Evolutionary conservation across 2,797 vertebrate species (phyloP), one percentile per base, ranked within the genome.

Genomic region (Falco novaeseelandiae): DNA sequence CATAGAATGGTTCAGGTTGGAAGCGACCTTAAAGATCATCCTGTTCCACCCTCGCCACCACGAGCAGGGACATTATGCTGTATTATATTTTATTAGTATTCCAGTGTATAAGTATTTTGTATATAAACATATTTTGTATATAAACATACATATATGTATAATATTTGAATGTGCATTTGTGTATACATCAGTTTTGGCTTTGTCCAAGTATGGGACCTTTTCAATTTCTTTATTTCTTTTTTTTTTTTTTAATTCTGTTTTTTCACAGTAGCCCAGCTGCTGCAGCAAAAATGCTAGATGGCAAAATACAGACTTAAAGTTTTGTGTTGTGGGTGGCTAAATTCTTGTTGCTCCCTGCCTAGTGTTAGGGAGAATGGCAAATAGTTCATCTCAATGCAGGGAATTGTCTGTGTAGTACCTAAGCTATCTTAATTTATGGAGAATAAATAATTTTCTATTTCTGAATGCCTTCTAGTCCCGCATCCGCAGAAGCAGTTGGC

Each of bases 401-500:
- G 59, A 71, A 48, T 22, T 40, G 36, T 54, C 46, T 10, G 5
- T 29, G 80, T 32, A 71, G 73, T 66, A 19, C 93, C 95, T 81
- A 38, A 91, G 52, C 34, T 83, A 3, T 49, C 86, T 90, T 62
- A 61, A 54, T 81, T 94, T 76, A 38, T 40, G 76, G 67, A 88
- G 89, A 91, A 80, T 83, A 94, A 96, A 85, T 88, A 44, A 78
- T 95, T 79, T 70, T 69, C 84, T 90, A 3, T 82, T 63, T 81
- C 57, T 89, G 80, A 84, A 77, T 87, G 74, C 55, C 54, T 72
- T 89, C 80, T 40, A 98, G 98, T 98, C 46, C 99, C 98, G 8
- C 98, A 98, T 89, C 98, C 98, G 8, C 98, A 98, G 98, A 99
- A 99, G 97, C 98, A 99, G 98, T 97, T 98, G 93, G 98, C 98